Conservation (phyloP, 2,113 vertebrate genomes). For the Cavia aperea region DNA sequence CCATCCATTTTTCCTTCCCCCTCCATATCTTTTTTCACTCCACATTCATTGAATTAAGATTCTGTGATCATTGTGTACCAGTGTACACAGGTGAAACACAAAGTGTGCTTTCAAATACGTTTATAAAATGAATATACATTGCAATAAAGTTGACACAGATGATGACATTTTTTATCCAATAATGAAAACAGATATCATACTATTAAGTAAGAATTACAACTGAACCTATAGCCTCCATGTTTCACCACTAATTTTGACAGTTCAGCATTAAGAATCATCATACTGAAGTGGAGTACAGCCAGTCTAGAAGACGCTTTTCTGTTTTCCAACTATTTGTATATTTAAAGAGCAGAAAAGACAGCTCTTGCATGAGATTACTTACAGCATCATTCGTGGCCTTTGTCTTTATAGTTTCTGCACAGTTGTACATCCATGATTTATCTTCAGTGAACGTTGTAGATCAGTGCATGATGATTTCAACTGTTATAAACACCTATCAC, state of each 20-base stretch:
- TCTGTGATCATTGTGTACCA: background rate
- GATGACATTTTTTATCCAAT: background rate
- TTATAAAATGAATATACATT: background rate
- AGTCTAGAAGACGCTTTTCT: background rate
- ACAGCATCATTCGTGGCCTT: background rate
- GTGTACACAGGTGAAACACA: background rate
- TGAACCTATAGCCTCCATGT: background rate
- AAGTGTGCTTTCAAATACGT: background rate
- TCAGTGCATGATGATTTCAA: background rate
- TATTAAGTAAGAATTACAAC: background rate
- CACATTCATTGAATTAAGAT: background rate
- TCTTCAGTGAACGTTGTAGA: background rate
- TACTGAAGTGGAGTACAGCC: background rate
- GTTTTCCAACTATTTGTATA: background rate
- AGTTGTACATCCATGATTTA: background rate
- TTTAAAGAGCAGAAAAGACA: background rate
- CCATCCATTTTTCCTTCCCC: background rate
- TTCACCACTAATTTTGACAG: background rate
- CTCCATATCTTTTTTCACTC: background rate
- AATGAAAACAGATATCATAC: background rate
- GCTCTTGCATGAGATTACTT: background rate
- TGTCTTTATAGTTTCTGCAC: background rate
- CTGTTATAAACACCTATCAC: background rate
- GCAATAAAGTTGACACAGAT: background rate
- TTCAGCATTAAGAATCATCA: background rate